These are phyloP conservation scores for Moxostoma hubbsi DNA, from an alignment of 2,797 vertebrate genomes.

Conservation along the genomic window DNA sequence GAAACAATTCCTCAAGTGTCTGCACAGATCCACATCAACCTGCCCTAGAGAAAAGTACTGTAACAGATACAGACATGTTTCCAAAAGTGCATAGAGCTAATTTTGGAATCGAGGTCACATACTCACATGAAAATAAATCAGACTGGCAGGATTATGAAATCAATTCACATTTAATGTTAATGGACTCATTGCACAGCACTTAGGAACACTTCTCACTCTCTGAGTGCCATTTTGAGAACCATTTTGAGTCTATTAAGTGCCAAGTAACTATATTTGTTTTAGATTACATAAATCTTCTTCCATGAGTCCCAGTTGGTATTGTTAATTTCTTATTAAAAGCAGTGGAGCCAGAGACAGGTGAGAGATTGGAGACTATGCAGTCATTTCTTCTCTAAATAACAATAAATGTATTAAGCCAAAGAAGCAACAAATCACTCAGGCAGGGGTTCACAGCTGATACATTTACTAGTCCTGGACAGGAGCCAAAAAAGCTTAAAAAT, in stretches of 20 bases:
- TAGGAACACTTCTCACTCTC: slow-evolving; percentile 13
- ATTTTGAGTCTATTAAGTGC: slow-evolving; percentile 39
- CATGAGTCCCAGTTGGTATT: slow-evolving; percentile 14
- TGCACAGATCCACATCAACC: slow-evolving; percentile 15
- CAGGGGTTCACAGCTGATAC: slow-evolving; percentile 3
- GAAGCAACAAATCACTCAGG: slow-evolving; percentile 9
- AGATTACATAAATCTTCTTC: slow-evolving; percentile 37
- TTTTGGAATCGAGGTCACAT: slow-evolving; percentile 32
- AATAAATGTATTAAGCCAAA: slow-evolving; percentile 46
- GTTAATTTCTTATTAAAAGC: slow-evolving; percentile 49
- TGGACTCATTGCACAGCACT: slow-evolving; percentile 15
- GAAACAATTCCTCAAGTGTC: slow-evolving; percentile 16
- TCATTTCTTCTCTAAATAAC: slow-evolving; percentile 27
- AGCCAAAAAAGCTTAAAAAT: slow-evolving; percentile 7
- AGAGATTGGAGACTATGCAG: slow-evolving; percentile 35
- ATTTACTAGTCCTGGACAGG: neutral
- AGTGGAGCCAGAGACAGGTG: slow-evolving; percentile 37
- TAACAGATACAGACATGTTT: slow-evolving; percentile 33
- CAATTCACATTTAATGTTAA: slow-evolving; percentile 3
- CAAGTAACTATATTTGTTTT: slow-evolving; percentile 47
- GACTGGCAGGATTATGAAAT: slow-evolving; percentile 7
- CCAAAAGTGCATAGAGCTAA: neutral
- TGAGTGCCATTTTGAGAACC: slow-evolving; percentile 9
- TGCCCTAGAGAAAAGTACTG: neutral
- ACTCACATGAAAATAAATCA: slow-evolving; percentile 20